Evolutionary conservation across 2,888 invertebrate species (phyloP).

Genomic region (Rhyacophila evoluta): DNA sequence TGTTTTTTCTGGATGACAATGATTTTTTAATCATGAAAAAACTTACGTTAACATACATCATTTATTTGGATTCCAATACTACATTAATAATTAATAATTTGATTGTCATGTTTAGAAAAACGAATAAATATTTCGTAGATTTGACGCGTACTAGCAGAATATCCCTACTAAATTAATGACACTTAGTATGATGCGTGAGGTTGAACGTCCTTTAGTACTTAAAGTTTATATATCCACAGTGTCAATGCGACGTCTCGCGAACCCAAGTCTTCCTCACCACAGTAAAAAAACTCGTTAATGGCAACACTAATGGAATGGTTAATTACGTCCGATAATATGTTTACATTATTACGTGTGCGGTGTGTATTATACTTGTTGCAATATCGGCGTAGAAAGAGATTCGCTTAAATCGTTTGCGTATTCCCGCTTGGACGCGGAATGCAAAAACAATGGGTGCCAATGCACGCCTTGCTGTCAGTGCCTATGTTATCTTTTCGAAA

Average conservation of each 20-base stretch:
- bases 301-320: not conserved
- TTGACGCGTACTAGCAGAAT: too few relatives aligned
- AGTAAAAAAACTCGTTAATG: not conserved
- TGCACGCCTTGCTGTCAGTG: not conserved
- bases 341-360: not conserved
- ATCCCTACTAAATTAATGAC: too few relatives aligned
- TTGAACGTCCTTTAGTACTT: too few relatives aligned
- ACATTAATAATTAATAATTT: too few relatives aligned
- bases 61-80: too few relatives aligned
- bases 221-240: too few relatives aligned
- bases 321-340: not conserved
- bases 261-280: not conserved
- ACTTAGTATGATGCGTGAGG: too few relatives aligned
- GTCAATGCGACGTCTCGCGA: not conserved
- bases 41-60: too few relatives aligned
- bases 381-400: not conserved
- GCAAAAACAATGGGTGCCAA: not conserved
- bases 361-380: not conserved
- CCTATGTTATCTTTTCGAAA: not conserved
- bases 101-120: too few relatives aligned
- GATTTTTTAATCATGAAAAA: too few relatives aligned
- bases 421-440: not conserved
- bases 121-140: too few relatives aligned
- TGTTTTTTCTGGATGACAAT: too few relatives aligned
- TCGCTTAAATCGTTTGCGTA: not conserved